These are phyloP conservation scores for Falco naumanni DNA, from an alignment of 2,797 vertebrate species.

Conservation along the genomic window DNA sequence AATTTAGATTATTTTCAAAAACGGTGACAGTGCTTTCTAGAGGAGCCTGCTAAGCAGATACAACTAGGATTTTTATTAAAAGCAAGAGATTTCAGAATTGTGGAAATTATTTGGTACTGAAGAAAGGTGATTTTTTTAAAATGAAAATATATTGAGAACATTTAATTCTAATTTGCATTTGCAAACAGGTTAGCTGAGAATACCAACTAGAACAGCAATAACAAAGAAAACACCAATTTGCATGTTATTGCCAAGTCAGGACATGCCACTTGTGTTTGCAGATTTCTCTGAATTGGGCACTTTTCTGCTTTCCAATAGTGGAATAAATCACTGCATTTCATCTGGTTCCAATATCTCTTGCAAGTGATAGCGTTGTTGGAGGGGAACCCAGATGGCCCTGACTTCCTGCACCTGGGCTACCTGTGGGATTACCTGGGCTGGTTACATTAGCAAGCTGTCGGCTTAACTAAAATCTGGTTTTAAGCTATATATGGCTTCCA, in stretches of 20 bases:
- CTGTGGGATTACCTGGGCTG: not conserved
- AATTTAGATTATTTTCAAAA: not conserved
- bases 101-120: not conserved
- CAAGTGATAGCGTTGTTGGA: not conserved
- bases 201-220: not conserved
- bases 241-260: not conserved
- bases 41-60: not conserved
- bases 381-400: not conserved
- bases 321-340: not conserved
- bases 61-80: not conserved
- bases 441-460: not conserved
- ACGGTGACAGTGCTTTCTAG: not conserved
- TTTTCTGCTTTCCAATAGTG: not conserved
- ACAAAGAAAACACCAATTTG: not conserved
- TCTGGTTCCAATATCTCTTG: not conserved
- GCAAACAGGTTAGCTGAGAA: not conserved
- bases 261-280: fast-evolving
- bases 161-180: not conserved
- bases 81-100: not conserved
- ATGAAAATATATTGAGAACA: not conserved
- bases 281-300: not conserved
- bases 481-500: not conserved
- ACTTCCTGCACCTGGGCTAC: not conserved
- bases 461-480: not conserved
- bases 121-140: not conserved